These are phyloP conservation scores for Corydoras maculifer DNA, from an alignment of 2,113 vertebrate genomes.

Conservation along the genomic window DNA sequence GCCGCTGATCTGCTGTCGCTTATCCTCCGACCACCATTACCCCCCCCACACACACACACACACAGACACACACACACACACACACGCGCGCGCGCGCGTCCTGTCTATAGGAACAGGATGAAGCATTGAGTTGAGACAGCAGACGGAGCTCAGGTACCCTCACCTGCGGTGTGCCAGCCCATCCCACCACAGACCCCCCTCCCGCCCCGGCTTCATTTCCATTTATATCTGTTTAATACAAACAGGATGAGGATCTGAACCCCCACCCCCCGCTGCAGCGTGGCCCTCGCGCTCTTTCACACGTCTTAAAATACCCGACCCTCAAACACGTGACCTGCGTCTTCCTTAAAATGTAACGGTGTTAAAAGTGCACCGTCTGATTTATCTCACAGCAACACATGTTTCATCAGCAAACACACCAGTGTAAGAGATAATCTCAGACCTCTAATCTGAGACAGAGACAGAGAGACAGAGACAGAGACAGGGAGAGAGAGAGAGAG, in stretches of 20 bases:
- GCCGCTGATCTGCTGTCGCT: slow-evolving; percentile 36
- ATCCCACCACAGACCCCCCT: slow-evolving; percentile 5
- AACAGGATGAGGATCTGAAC: too few species aligned
- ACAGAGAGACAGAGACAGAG: not conserved
- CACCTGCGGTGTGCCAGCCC: slow-evolving; percentile 24
- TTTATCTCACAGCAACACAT: not conserved
- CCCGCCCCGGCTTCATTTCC: too few species aligned
- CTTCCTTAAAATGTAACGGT: too few species aligned
- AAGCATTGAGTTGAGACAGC: slow-evolving; percentile 37
- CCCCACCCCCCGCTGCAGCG: too few species aligned
- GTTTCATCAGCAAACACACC: too few species aligned
- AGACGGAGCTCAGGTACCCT: slow-evolving; percentile 35
- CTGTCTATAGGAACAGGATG: slow-evolving; percentile 28
- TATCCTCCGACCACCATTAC: not conserved
- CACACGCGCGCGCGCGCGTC: not conserved
- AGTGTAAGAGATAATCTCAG: not conserved
- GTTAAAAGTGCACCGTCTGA: not conserved
- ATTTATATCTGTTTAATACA: too few species aligned
- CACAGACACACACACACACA: slow-evolving; percentile 34
- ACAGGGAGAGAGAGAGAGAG: too few species aligned
- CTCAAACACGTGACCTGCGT: too few species aligned
- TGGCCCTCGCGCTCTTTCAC: too few species aligned
- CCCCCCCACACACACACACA: slow-evolving; percentile 5
- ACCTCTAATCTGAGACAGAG: slow-evolving; percentile 2
- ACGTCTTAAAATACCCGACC: too few species aligned